Percentiles rank a stretch among this genome's conserved stretches.
Evolutionary conservation across 2,113 vertebrate genomes (phyloP).

Genomic region (Syngnathus typhle): DNA sequence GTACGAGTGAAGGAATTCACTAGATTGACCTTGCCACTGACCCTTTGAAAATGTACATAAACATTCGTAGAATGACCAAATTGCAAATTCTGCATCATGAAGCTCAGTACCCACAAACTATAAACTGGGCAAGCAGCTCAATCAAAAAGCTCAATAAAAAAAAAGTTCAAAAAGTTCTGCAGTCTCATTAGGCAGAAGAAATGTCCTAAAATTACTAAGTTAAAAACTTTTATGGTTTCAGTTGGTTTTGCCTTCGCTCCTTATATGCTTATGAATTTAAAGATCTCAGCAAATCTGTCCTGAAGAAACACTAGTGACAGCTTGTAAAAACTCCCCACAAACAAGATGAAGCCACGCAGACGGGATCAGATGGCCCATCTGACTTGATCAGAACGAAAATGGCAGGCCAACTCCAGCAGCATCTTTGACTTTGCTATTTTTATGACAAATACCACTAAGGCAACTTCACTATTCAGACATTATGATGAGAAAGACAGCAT

Average conservation of each 20-base stretch:
- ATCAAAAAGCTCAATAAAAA: constrained; percentile 36
- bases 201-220: constrained; percentile 52
- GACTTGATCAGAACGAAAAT: not conserved
- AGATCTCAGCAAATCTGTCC: not conserved
- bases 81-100: constrained; percentile 33
- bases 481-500: not conserved
- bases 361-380: not conserved
- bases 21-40: constrained; percentile 27
- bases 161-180: constrained; percentile 44
- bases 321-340: not conserved
- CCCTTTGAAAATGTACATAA: constrained; percentile 32
- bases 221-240: constrained; percentile 39
- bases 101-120: constrained; percentile 37
- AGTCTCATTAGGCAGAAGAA: constrained; percentile 42
- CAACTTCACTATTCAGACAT: not conserved
- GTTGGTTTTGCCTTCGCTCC: constrained; percentile 21
- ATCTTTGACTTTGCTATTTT: not conserved
- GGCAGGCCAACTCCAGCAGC: not conserved
- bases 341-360: not conserved
- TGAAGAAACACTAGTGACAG: not conserved
- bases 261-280: not conserved
- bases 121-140: constrained; percentile 34
- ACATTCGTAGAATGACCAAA: constrained; percentile 4
- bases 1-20: not conserved
- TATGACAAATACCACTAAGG: not conserved